Base-by-base conservation (phyloP, 2,888 invertebrate species). In the Heteromurus nitidus region DNA sequence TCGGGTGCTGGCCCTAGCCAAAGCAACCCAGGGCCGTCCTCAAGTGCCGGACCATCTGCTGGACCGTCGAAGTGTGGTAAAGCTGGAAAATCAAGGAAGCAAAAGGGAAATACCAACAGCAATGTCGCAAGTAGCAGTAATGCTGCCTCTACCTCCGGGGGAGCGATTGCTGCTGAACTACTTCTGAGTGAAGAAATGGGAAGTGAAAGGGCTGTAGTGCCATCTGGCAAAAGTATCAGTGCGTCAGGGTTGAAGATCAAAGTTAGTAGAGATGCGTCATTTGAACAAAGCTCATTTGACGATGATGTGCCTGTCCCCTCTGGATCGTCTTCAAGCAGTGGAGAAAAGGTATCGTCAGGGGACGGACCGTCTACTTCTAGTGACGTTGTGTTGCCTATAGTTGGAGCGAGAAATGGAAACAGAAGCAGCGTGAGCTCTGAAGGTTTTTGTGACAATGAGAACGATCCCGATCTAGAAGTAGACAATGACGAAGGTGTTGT, bases 351-450 rank as follows among this genome's bases (percentile, higher is more conserved):
- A 42, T 80, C 73, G 0, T 80, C 80, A 16, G 67, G 58, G 1
- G 79, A 79, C 20, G 79, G 79, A 18, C 79, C 79, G 22, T 80
- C 80, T 7, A 73, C 68, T 16, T 76, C 80, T n/a, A 80, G 82
- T 30, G 72, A 64, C 47, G 53, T 69, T 18, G 75, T 70, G 9
- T 50, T 72, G 16, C 31, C 79, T 1, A 36, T 82, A 42, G 31
- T 50, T 31, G 62, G 75, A 42, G 70, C 53, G 47, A 85, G 87
- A 58, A 95, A 95, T 88, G 95, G 95, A 0, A 96, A 96, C 89
- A 93, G 96, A 84, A 97, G 96, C 69, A 97, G 97, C 88, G 95
- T 96, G 13, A 97, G 97, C 87, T 97, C 97, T 86, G 97, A 98
- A 91, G 97, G 98, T 64, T 98, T 98, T 90, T 98, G 97, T 90